Percentiles rank a stretch among this genome's conserved stretches.
Evolutionary conservation across 37 sponge, comb jelly and placozoan genomes (phyloP).

Genomic region (Aplysina aerophoba): DNA sequence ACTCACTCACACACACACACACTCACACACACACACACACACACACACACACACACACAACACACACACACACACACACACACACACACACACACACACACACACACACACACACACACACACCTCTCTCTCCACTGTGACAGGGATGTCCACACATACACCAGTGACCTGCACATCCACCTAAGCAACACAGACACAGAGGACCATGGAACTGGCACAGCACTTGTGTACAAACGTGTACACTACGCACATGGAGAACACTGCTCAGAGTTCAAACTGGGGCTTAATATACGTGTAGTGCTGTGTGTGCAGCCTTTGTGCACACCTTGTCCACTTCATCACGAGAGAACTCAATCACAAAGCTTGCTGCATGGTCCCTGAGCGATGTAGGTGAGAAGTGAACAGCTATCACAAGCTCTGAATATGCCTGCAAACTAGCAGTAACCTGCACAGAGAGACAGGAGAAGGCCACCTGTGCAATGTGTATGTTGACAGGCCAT

Average conservation of each 20-base stretch:
- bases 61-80: neutral
- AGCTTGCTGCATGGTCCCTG: neutral
- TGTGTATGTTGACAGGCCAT: too few relatives aligned
- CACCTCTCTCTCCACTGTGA: conserved; percentile 70
- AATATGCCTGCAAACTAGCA: neutral
- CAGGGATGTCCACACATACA: conserved; percentile 65
- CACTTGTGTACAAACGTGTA: too few relatives aligned
- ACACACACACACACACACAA: too few relatives aligned
- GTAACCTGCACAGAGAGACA: neutral
- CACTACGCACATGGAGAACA: too few relatives aligned
- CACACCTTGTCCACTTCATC: conserved; percentile 26
- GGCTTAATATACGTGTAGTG: too few relatives aligned
- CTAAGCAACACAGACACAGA: conserved; percentile 23
- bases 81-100: neutral
- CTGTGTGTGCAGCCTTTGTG: too few relatives aligned
- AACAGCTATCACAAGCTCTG: neutral
- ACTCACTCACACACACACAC: too few relatives aligned
- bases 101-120: neutral
- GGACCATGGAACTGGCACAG: too few relatives aligned
- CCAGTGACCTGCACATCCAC: conserved; percentile 59
- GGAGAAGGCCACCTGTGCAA: neutral
- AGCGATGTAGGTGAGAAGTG: conserved; percentile 2
- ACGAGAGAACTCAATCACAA: neutral
- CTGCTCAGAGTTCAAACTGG: too few relatives aligned
- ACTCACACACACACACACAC: too few relatives aligned